Evolutionary conservation across 2,888 invertebrate species (phyloP).

Genomic region (Himalopsyche anomala): DNA sequence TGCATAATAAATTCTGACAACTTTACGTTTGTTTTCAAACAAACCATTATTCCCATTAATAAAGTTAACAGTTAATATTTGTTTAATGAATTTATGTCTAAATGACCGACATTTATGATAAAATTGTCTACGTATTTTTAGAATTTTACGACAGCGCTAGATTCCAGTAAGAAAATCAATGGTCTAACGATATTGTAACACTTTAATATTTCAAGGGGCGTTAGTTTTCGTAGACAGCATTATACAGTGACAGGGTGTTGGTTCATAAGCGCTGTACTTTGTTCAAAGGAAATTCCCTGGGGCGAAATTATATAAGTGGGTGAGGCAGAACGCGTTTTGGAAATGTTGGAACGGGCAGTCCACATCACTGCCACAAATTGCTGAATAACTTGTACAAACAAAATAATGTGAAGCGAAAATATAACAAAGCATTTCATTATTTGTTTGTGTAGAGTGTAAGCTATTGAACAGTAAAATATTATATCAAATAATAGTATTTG

Average conservation of each 20-base stretch:
- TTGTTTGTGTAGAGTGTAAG: background rate
- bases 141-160: background rate
- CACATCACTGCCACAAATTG: slow-evolving; percentile 40
- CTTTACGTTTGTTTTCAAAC: too few relatives aligned
- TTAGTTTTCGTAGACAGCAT: background rate
- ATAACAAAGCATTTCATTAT: background rate
- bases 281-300: slow-evolving; percentile 37
- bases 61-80: too few relatives aligned
- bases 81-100: too few relatives aligned
- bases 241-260: slow-evolving; percentile 1
- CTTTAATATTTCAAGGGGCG: background rate
- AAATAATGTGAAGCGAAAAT: background rate
- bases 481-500: too few relatives aligned
- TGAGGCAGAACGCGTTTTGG: slow-evolving; percentile 22
- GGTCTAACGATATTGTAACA: background rate
- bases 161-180: background rate
- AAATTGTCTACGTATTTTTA: background rate
- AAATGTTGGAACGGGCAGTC: background rate
- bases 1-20: too few relatives aligned
- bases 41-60: too few relatives aligned
- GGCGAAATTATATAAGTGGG: slow-evolving; percentile 28
- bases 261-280: slow-evolving; percentile 22
- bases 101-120: too few relatives aligned
- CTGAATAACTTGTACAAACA: slow-evolving; percentile 30
- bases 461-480: too few relatives aligned